Evolutionary conservation across 1,140 invertebrate species (phyloP).

Genomic region (Solen grandis): DNA sequence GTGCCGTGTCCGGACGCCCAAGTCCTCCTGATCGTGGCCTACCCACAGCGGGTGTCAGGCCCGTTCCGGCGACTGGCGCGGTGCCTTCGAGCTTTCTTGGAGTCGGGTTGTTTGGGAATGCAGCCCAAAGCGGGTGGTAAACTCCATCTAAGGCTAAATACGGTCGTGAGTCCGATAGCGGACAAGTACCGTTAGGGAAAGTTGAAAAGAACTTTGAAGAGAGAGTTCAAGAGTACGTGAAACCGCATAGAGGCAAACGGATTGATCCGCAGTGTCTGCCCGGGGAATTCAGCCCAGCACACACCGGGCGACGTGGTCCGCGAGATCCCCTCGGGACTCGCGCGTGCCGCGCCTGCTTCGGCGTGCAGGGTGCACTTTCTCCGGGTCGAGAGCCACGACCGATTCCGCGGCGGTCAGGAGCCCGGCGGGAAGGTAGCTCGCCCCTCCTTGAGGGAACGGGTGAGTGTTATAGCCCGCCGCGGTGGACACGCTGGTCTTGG

Average conservation of each 20-base stretch:
- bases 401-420: slow-evolving; percentile 60
- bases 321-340: slow-evolving; percentile 1
- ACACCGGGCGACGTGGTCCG: slow-evolving; percentile 14
- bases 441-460: too few relatives aligned
- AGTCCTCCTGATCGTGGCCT: slow-evolving; percentile 86
- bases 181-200: slow-evolving; percentile 96
- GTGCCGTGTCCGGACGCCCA: slow-evolving; percentile 80
- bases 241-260: slow-evolving; percentile 88
- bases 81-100: slow-evolving; percentile 84
- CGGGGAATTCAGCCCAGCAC: slow-evolving; percentile 79
- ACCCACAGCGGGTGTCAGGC: slow-evolving; percentile 88
- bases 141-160: slow-evolving; percentile 94
- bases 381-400: slow-evolving; percentile 60
- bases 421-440: slow-evolving; percentile 45
- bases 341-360: slow-evolving; percentile 13
- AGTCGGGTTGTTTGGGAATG: slow-evolving; percentile 93
- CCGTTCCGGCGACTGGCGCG: slow-evolving; percentile 83
- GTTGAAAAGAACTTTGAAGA: slow-evolving; percentile 94
- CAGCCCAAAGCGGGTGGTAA: too few relatives aligned
- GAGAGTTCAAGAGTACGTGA: slow-evolving; percentile 93
- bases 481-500: too few relatives aligned
- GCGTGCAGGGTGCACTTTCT: slow-evolving; percentile 51
- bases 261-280: slow-evolving; percentile 77
- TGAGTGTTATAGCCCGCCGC: too few relatives aligned
- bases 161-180: slow-evolving; percentile 90